A percentile compares a stretch with the other conserved stretches of the same genome.
These are phyloP conservation scores for Mellivora capensis DNA, from an alignment of 2,113 vertebrate genomes.

Conservation along the genomic window DNA sequence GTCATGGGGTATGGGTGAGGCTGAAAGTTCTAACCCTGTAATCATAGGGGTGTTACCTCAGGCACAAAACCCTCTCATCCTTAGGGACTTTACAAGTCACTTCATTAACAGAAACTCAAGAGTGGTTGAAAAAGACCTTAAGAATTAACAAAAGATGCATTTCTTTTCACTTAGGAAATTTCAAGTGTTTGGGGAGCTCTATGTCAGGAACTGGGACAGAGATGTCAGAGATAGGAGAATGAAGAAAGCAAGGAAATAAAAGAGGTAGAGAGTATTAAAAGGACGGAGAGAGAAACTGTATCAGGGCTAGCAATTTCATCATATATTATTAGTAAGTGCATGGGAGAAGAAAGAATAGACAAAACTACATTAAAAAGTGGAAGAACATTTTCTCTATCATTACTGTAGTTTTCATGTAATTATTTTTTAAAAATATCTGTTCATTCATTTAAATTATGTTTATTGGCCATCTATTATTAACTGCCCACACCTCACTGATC, in stretches of 20 bases:
- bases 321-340: background rate
- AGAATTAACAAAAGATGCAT: background rate
- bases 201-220: background rate
- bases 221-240: background rate
- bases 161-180: background rate
- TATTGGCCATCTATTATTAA: background rate
- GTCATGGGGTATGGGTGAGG: too few species aligned
- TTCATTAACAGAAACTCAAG: background rate
- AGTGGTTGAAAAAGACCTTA: background rate
- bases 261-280: background rate
- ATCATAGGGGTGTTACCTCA: background rate
- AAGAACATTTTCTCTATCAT: background rate
- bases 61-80: background rate
- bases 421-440: background rate
- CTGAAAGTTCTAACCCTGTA: background rate
- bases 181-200: background rate
- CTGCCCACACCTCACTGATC: fast-evolving
- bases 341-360: background rate
- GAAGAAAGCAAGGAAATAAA: background rate
- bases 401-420: background rate
- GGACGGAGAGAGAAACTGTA: background rate
- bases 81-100: background rate
- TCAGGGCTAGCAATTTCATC: background rate
- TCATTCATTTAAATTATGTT: background rate
- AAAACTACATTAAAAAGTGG: background rate